Conservation (phyloP, 2,113 vertebrate genomes). For the Ictalurus punctatus region DNA sequence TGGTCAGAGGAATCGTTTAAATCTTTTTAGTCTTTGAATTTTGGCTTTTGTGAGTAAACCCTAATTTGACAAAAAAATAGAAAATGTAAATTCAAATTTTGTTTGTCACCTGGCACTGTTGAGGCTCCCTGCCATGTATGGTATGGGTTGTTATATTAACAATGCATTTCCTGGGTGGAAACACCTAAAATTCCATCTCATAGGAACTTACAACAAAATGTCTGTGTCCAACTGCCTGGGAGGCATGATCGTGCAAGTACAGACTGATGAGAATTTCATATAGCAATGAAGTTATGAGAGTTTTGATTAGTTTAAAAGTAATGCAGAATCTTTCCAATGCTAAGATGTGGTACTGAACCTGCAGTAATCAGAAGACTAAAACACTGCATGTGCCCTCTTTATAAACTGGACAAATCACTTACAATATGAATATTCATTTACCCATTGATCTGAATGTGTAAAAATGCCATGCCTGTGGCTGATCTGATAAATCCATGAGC, state of each 20-base stretch:
- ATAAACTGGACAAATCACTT: background rate
- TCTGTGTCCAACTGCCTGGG: background rate
- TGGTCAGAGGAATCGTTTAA: background rate
- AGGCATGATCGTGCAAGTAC: background rate
- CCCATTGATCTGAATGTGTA: background rate
- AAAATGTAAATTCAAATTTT: background rate
- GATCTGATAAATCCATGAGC: constrained; percentile 69
- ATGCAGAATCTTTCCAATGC: background rate
- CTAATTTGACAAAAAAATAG: background rate
- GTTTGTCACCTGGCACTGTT: background rate
- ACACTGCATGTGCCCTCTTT: background rate
- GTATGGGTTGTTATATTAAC: background rate
- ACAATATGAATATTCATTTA: constrained; percentile 8
- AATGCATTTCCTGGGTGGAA: background rate
- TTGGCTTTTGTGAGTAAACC: background rate
- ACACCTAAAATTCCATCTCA: background rate
- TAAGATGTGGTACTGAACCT: background rate
- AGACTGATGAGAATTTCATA: background rate
- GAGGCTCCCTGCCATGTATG: background rate
- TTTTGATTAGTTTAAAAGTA: background rate
- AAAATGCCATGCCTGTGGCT: constrained; percentile 48
- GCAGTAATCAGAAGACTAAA: background rate
- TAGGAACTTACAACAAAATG: background rate
- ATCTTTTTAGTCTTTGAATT: too few relatives aligned
- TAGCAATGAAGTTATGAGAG: background rate